Evolutionary conservation across 2,113 vertebrate species (phyloP).

Genomic region (Forbesichthys agassizii): DNA sequence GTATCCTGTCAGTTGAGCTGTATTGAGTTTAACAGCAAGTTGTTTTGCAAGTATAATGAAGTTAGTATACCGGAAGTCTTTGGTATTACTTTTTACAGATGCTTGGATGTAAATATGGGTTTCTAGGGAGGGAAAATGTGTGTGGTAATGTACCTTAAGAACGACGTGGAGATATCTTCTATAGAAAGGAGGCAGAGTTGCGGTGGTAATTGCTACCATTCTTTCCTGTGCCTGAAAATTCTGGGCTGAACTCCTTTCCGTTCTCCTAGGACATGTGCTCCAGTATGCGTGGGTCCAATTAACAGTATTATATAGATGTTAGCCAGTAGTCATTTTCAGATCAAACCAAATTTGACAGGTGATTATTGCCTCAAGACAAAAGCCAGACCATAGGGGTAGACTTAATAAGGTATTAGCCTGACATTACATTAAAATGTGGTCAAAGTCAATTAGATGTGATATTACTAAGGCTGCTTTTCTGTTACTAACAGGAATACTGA

Average conservation of each 20-base stretch:
- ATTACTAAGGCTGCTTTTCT: not conserved
- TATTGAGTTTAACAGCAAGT: too few relatives aligned
- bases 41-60: too few relatives aligned
- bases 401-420: not conserved
- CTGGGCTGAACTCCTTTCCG: constrained; percentile 34
- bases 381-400: not conserved
- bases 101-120: too few relatives aligned
- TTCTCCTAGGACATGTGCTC: constrained; percentile 21
- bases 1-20: too few relatives aligned
- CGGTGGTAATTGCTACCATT: constrained; percentile 68
- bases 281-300: constrained; percentile 17
- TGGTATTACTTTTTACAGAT: too few relatives aligned
- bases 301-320: constrained; percentile 19
- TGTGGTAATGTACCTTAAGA: constrained; percentile 18
- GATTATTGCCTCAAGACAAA: constrained; percentile 1
- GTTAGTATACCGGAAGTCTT: too few relatives aligned
- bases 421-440: not conserved
- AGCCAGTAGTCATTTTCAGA: constrained; percentile 26
- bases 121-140: not conserved
- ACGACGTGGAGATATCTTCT: constrained; percentile 47
- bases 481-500: not conserved
- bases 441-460: not conserved
- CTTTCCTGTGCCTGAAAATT: constrained; percentile 60
- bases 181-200: constrained; percentile 52
- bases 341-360: constrained; percentile 10